Evolutionary conservation across 2,888 invertebrate genomes (phyloP), one percentile per base, ranked within the genome.

Genomic region (Drosophila anceps): DNA sequence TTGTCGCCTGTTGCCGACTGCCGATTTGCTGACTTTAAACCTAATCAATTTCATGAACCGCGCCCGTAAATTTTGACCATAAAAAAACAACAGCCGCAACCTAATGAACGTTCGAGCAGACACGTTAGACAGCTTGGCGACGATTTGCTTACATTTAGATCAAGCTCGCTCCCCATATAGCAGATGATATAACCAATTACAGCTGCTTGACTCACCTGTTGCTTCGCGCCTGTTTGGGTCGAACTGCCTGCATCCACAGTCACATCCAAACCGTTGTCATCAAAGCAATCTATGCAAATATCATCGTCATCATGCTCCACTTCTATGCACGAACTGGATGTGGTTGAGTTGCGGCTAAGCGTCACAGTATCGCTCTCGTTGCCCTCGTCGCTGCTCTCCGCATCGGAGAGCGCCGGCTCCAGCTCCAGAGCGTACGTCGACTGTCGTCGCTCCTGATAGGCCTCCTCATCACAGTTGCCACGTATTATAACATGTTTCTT

Each of bases 351-450:
- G 55, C 78, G 82, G 59, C 90, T 91, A 4, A 88, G 37, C 5
- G 91, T 83, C 5, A 77, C 78, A 13, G 82, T 84, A 51, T 91
- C 91, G 68, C 80, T 86, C 6, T 86, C 89, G 62, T 88, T 85
- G 48, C 82, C 83, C 55, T 91, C 91, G 59, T 91, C 91, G 59
- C 83, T 81, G 71, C 84, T 88, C n/a, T 62, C 71, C 29, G 70
- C 73, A 35, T 86, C 89, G 10, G 86, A 90, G 10, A 91, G 63
- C 0, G 91, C 88, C 10, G 91, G 92, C 60, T 92, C 91, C 66
- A 91, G 76, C 50, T 92, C 92, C 51, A 92, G 73, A 4, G 88
- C 88, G 63, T 79, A 91, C 0, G 84, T 70, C 3, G 88, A 85
- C 8, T 74, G 78, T 18, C 81, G 76, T 0, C 84, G 82, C 53